These are phyloP conservation scores for Ciconia nigra DNA, from an alignment of 2,797 vertebrate genomes.

Conservation along the genomic window DNA sequence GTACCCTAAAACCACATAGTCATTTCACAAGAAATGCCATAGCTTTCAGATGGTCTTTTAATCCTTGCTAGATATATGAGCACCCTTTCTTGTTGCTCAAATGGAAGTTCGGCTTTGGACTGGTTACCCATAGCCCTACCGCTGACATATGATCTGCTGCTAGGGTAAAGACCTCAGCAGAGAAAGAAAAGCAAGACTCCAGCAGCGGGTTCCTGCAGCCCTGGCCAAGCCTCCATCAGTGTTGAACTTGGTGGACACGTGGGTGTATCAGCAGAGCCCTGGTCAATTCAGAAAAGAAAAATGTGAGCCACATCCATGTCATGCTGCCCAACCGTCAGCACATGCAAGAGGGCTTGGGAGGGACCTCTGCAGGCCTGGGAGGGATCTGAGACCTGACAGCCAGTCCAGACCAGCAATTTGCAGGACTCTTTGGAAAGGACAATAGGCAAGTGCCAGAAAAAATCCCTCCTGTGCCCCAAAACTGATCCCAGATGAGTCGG, in stretches of 20 bases:
- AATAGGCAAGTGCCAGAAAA: neutral
- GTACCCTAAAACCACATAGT: neutral
- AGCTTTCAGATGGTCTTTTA: neutral
- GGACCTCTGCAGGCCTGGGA: neutral
- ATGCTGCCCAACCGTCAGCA: accelerated
- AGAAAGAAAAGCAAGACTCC: neutral
- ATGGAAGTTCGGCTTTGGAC: neutral
- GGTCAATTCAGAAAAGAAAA: neutral
- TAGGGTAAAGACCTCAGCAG: neutral
- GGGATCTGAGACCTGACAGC: neutral
- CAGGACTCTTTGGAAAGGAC: neutral
- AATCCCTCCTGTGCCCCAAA: neutral
- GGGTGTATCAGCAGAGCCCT: accelerated
- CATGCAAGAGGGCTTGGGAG: accelerated
- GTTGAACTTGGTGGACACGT: accelerated
- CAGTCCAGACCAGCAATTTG: neutral
- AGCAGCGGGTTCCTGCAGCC: neutral
- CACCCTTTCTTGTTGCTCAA: neutral
- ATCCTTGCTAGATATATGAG: neutral
- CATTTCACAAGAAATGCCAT: neutral
- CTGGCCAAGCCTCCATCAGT: neutral
- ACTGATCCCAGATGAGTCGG: neutral
- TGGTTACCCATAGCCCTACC: neutral
- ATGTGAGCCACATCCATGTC: neutral
- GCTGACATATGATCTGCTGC: neutral